Base-by-base conservation (phyloP, 2,797 vertebrate genomes). In the Artibeus jamaicensis region DNA sequence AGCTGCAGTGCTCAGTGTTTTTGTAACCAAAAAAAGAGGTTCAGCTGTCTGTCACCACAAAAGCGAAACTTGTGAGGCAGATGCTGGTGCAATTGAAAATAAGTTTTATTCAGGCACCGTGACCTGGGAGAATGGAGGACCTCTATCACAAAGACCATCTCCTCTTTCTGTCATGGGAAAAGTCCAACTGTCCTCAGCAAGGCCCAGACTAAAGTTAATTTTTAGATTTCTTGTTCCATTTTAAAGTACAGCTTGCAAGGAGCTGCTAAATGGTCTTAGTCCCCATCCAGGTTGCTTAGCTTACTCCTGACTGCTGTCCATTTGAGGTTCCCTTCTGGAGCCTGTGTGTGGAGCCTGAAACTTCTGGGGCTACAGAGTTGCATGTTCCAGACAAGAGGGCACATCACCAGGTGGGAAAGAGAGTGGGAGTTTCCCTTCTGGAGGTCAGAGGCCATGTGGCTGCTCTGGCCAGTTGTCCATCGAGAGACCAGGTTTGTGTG, bases 1-100 rank as follows among this genome's bases (percentile, higher is more conserved):
- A 4, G 18, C 7, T 0, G 14, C 0, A 0, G 37, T 5, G 4
- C 9, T 10, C 19, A 59, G 16, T 0, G 62, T n/a, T n/a, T 65
- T n/a, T 65, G 62, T 65, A 16, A 29, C 57, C 11, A 9, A 59
- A 29, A 59, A 53, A 59, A 42, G 26, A 62, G 14, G 62, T n/a
- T 65, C 29, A 65, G 62, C 62, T n/a, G 29, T 62, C 32, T 65
- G 62, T n/a, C 62, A 65, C 62, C 62, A 65, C 62, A 65, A 32
- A 65, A 65, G 32, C 62, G 6, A 65, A 16, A n/a, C 29, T 65
- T 65, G 29, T n/a, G 62, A 65, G 62, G 32, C 59, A 62, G 59
- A 62, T 32, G 59, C 32, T 65, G 32, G 62, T 65, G 62, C 62
- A 32, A 65, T 8, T 32, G 62, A 65, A 65, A 65, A 65, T 65